A percentile compares a stretch with the other conserved stretches of the same genome.
Conservation (phyloP, 2,113 vertebrate species). For the Notechis scutatus region DNA sequence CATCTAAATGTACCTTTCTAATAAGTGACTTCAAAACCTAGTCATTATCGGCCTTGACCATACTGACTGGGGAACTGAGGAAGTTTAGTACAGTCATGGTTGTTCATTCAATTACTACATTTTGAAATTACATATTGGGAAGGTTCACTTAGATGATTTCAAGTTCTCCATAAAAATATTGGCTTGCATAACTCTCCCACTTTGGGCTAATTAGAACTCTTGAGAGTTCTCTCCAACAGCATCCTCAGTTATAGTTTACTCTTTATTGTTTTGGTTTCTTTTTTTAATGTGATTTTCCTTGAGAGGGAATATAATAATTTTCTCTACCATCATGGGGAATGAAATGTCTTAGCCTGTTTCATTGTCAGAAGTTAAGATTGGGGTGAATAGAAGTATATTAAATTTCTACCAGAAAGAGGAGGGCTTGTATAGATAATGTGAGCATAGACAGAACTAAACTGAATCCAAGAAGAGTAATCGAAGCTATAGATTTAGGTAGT, state of each 20-base stretch:
- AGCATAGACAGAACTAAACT: background rate
- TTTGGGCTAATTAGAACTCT: background rate
- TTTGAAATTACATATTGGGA: background rate
- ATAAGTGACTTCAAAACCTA: background rate
- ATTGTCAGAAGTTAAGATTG: background rate
- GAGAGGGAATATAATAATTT: background rate
- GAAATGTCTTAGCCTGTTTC: background rate
- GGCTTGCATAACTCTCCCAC: background rate
- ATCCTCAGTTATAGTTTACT: background rate
- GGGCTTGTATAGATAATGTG: too few relatives aligned
- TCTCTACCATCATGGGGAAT: background rate
- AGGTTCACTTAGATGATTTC: background rate
- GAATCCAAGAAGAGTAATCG: background rate
- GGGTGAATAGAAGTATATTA: background rate
- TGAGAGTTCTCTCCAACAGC: background rate
- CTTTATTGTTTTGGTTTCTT: background rate
- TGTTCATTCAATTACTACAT: background rate
- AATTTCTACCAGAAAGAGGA: background rate
- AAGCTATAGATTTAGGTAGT: background rate
- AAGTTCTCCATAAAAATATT: background rate
- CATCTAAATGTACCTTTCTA: background rate
- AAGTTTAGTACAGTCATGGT: background rate
- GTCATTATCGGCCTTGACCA: background rate
- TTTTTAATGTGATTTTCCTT: background rate
- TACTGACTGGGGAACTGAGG: background rate